A percentile compares a stretch with the other conserved stretches of the same genome.
phyloP scores from a whole-genome alignment of 1,140 invertebrate genomes.

The Orussus abietinus region DNA sequence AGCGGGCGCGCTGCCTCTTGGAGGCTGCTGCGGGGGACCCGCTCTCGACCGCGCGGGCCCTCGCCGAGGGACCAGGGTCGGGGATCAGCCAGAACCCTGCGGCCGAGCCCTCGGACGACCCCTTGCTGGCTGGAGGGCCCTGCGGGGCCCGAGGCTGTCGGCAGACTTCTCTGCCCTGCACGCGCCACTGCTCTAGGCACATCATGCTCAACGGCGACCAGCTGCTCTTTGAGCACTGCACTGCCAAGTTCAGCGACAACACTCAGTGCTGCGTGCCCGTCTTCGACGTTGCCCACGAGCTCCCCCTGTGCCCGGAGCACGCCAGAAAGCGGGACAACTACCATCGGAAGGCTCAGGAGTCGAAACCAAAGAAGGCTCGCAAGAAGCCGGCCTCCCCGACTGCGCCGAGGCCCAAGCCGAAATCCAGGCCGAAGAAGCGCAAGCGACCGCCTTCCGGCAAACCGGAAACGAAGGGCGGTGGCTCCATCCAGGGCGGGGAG shows the following conservation, averaged over 20 bases:
- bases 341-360: conserved; percentile 65
- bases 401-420: conserved; percentile 60
- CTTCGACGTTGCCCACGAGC: conserved; percentile 77
- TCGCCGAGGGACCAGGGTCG: conserved; percentile 18
- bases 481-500: conserved; percentile 22
- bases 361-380: conserved; percentile 74
- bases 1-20: conserved; percentile 36
- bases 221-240: conserved; percentile 83
- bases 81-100: conserved; percentile 37
- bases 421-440: conserved; percentile 71
- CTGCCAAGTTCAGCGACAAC: conserved; percentile 82
- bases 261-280: conserved; percentile 85
- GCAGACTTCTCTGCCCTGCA: conserved; percentile 71
- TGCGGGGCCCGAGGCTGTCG: conserved; percentile 55
- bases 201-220: conserved; percentile 86
- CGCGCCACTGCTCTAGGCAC: conserved; percentile 78
- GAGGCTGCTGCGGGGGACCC: conserved; percentile 38
- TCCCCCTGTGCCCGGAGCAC: conserved; percentile 80
- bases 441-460: conserved; percentile 42
- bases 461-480: conserved; percentile 21
- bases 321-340: conserved; percentile 77
- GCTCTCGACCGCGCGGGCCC: conserved; percentile 30
- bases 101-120: conserved; percentile 44
- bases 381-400: conserved; percentile 72
- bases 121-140: conserved; percentile 43